Conservation (phyloP, 2,888 invertebrate genomes). For the Cordilura impudica region DNA sequence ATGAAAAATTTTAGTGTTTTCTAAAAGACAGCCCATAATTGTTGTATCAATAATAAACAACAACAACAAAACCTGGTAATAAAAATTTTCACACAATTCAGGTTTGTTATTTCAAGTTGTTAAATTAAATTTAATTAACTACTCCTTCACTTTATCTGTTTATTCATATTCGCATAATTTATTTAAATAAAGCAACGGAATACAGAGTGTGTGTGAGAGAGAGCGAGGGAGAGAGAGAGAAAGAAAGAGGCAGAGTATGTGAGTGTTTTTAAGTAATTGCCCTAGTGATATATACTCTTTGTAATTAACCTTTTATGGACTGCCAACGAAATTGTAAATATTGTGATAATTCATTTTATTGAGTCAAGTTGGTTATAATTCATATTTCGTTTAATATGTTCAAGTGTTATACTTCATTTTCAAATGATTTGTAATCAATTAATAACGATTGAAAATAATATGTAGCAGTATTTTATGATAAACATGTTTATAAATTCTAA, state of each 20-base stretch:
- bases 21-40: not conserved
- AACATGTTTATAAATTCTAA: too few species aligned
- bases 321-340: not conserved
- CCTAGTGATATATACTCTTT: not conserved
- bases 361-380: not conserved
- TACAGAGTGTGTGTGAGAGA: not conserved
- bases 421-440: not conserved
- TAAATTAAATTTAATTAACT: conserved; percentile 26
- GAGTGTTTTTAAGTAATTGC: not conserved
- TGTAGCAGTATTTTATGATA: too few species aligned
- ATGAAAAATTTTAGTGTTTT: not conserved
- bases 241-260: not conserved
- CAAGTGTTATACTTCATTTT: not conserved
- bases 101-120: conserved; percentile 21
- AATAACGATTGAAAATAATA: too few species aligned
- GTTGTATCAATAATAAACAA: conserved; percentile 11
- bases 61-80: conserved; percentile 1
- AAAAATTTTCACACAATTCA: conserved; percentile 45
- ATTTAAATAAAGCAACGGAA: not conserved
- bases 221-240: not conserved
- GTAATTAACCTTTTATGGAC: conserved; percentile 14
- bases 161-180: conserved; percentile 7
- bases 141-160: conserved; percentile 28
- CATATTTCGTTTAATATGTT: not conserved
- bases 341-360: conserved; percentile 16